phyloP scores from a whole-genome alignment of 2,888 invertebrate species.

The Drosophila atripex region DNA sequence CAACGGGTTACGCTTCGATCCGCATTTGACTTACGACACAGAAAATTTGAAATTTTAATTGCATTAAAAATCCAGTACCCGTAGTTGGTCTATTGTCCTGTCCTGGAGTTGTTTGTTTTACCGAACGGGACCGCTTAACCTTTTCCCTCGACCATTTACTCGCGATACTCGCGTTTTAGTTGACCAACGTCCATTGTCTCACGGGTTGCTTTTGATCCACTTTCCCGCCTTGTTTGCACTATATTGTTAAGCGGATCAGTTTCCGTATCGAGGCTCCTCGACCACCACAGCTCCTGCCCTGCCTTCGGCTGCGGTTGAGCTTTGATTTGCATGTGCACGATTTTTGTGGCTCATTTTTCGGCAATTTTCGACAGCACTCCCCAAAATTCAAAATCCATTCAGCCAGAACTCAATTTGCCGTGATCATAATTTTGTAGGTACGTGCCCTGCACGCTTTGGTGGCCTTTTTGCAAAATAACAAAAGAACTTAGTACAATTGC shows the following conservation, averaged over 20 bases:
- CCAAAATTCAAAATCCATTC: slow-evolving; percentile 22
- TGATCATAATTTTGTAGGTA: slow-evolving; percentile 59
- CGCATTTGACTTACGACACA: slow-evolving; percentile 67
- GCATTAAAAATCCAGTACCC: slow-evolving; percentile 62
- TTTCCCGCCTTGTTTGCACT: slow-evolving; percentile 50
- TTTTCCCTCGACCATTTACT: slow-evolving; percentile 46
- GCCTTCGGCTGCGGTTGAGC: slow-evolving; percentile 21
- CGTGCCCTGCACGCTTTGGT: slow-evolving; percentile 66
- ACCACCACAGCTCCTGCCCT: slow-evolving; percentile 1
- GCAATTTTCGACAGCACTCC: slow-evolving; percentile 54
- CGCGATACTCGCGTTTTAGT: slow-evolving; percentile 22
- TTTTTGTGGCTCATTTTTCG: slow-evolving; percentile 47
- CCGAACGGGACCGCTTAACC: slow-evolving; percentile 61
- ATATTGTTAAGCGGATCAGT: slow-evolving; percentile 68
- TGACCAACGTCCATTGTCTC: slow-evolving; percentile 44
- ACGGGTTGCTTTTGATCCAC: slow-evolving; percentile 58
- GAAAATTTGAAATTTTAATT: slow-evolving; percentile 59
- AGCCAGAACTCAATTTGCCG: slow-evolving; percentile 35
- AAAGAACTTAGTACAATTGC: slow-evolving; percentile 46
- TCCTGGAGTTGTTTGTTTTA: slow-evolving; percentile 62
- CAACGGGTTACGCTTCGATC: slow-evolving; percentile 56
- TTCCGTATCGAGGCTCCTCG: slow-evolving; percentile 22
- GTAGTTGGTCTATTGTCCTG: slow-evolving; percentile 32
- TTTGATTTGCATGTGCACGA: slow-evolving; percentile 59
- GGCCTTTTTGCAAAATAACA: slow-evolving; percentile 9